Evolutionary conservation across 1,140 invertebrate species (phyloP), one percentile per base, ranked within the genome.

Genomic region (Caenorhabditis remanei): DNA sequence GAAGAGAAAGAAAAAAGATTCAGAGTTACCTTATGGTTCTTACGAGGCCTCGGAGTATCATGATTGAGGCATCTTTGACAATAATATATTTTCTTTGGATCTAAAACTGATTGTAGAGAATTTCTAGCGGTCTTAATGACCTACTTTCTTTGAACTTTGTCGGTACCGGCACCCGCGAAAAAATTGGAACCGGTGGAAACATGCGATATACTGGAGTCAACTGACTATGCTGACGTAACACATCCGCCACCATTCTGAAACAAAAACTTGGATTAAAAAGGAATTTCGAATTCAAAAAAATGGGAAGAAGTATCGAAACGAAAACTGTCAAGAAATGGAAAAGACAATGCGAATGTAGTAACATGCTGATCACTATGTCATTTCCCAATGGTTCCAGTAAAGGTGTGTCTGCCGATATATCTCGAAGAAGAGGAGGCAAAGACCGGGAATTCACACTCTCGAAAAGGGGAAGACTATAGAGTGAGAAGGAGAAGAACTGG

Each of bases 1-100:
- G n/a, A n/a, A 5, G 21, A 5, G 21, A 58, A 2, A 19, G 14
- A n/a, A 8, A 8, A 16, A 67, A 24, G 11, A 46, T 32, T 50
- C 6, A 56, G 48, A 19, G 41, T 71, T 48, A 86, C 67, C 86
- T 91, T 91, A 84, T 91, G 90, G 67, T 91, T 91, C 79, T 91
- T 91, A 5, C 90, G 84, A n/a, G 89, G 90, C 32, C 85, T 90
- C 8, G 85, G 65, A 40, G 50, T 65, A 9, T 87, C 87, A 85
- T 91, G 90, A 82, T 91, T 91, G 32, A 91, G 86, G 85, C 90
- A 91, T 50, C 90, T 16, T 84, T 91, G 90, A 84, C 90, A 91
- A 71, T 88, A 91, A 85, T 91, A 91, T 14, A 91, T 89, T 32
- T 90, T 89, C 89, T 91, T 91, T 50, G 50, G 71, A 79, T 79